Base-by-base conservation (phyloP, 2,888 invertebrate species). In the Diachrysia chrysitis region DNA sequence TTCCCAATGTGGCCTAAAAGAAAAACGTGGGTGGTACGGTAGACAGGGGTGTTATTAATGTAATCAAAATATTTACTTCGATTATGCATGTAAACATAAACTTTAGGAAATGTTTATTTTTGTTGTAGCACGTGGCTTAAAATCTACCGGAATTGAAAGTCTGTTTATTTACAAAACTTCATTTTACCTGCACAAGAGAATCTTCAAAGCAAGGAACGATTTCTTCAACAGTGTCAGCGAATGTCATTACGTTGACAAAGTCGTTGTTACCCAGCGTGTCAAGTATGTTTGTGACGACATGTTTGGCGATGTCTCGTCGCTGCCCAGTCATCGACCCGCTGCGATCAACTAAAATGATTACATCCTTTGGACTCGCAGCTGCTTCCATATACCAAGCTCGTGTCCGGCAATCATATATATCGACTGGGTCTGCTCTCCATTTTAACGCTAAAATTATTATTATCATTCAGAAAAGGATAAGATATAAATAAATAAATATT, bases 371-470 rank as follows among this genome's bases (percentile, higher is more conserved):
- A 88, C 99, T 99, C 10, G 99, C 98, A 12, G 99, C 99, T 2
- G 99, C 99, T 93, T 99, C 98, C 91, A 99, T 99, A 92, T 98
- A 99, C 99, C 99, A 99, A 62, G 98, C 98, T 83, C 99, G 96
- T 54, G 98, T 97, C 46, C 99, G 97, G 89, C 99, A 99, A 92
- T 99, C 99, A 92, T 98, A 99, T 73, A 99, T 96, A 92, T 99
- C 99, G 48, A 98, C 97, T 58, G 97, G 97, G 84, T 97, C 97
- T 81, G 97, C 96, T 78, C 96, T 96, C 98, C 98, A 98, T 85
- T 97, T 97, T 93, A 97, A 97, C 56, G 98, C 98, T 95, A 81
- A 60, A 87, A 87, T 53, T 54, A 35, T 29, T 58, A 60, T 68
- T 58, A 55, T 14, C 10, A 48, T 17, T 1, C 21, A 10, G n/a